Evolutionary conservation across 2,113 vertebrate species (phyloP).

Genomic region (Gopherus flavomarginatus): DNA sequence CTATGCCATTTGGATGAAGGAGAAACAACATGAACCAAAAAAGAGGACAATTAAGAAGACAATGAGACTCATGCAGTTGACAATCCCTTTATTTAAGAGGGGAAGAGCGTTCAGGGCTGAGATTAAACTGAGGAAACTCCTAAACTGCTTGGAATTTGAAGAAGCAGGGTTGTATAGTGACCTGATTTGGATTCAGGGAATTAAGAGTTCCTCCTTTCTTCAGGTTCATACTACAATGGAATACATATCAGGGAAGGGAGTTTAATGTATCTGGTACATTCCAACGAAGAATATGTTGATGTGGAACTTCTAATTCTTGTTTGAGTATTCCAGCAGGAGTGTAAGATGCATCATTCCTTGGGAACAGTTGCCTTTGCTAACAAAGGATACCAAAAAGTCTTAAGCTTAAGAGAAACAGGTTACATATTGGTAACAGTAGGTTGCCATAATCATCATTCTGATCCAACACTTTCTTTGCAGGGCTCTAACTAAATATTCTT

Average conservation of each 20-base stretch:
- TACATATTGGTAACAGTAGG: conserved; percentile 30
- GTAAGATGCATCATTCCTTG: not conserved
- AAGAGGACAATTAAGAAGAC: not conserved
- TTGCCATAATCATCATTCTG: conserved; percentile 44
- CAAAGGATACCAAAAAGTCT: not conserved
- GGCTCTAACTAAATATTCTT: conserved; percentile 18
- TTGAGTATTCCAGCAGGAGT: not conserved
- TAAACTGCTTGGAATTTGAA: conserved; percentile 1
- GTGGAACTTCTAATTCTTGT: not conserved
- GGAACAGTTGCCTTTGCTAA: not conserved
- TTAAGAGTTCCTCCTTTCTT: not conserved
- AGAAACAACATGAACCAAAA: not conserved
- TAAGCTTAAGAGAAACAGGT: conserved; percentile 46
- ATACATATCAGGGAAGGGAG: not conserved
- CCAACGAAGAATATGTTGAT: not conserved
- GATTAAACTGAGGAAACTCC: not conserved
- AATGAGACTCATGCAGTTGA: not conserved
- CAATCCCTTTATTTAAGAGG: not conserved
- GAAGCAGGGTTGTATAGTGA: accelerated
- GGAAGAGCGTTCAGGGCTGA: not conserved
- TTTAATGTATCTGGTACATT: not conserved
- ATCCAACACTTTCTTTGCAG: not conserved
- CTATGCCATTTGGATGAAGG: not conserved
- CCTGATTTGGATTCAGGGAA: not conserved
- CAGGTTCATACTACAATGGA: not conserved